Evolutionary conservation across 2,113 vertebrate genomes (phyloP).

Genomic region (Aleadryas rufinucha): DNA sequence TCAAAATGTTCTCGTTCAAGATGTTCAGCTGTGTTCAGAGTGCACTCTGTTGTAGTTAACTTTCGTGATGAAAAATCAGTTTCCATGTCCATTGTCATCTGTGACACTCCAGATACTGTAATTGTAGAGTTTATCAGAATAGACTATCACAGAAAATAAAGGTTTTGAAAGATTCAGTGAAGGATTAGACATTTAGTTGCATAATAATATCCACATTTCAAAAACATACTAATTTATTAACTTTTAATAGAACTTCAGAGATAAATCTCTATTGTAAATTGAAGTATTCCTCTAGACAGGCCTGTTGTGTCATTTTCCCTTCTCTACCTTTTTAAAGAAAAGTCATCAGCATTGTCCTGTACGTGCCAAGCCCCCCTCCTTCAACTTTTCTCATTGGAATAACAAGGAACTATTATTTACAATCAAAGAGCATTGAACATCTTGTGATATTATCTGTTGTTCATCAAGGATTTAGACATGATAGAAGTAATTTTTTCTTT

Average conservation of each 20-base stretch:
- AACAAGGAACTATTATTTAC: neutral
- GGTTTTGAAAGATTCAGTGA: neutral
- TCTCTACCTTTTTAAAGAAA: neutral
- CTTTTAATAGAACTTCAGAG: neutral
- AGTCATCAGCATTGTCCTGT: neutral
- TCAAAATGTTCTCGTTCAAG: neutral
- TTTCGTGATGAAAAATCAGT: neutral
- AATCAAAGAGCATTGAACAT: neutral
- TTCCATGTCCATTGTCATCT: neutral
- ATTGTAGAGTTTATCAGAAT: neutral
- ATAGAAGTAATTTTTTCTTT: neutral
- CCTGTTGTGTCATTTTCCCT: neutral
- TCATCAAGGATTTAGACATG: neutral
- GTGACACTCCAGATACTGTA: neutral
- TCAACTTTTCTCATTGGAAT: neutral
- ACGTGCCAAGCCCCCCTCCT: rapidly evolving
- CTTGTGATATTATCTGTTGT: neutral
- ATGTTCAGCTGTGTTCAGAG: neutral
- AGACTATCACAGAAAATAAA: neutral
- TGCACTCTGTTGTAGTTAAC: neutral
- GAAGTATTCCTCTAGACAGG: neutral
- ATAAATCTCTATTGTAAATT: neutral
- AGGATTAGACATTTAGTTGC: neutral
- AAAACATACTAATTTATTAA: neutral
- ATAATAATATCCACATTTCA: neutral